phyloP scores from a whole-genome alignment of 2,797 vertebrate species.

The Gallinago nigripennis region DNA sequence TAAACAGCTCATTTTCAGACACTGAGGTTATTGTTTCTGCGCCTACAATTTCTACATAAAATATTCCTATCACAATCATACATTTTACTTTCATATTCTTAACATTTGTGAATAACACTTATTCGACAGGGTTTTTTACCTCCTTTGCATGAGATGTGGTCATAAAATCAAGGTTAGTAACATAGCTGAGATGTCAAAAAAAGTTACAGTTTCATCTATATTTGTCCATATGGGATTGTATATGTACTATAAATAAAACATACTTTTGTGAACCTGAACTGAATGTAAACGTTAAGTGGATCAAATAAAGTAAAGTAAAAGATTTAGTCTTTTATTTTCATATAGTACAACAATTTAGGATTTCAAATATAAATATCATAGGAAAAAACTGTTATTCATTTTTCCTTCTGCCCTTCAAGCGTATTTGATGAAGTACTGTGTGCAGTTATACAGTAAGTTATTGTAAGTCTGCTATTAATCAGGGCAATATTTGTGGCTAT shows the following conservation, averaged over 20 bases:
- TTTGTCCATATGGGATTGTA: slow-evolving; percentile 24
- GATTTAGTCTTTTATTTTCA: slow-evolving; percentile 72
- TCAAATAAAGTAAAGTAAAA: slow-evolving; percentile 43
- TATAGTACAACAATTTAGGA: slow-evolving; percentile 57
- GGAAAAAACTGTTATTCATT: slow-evolving; percentile 10
- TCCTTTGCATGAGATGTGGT: slow-evolving; percentile 58
- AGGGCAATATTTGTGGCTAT: slow-evolving; percentile 69
- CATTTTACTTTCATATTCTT: slow-evolving; percentile 49
- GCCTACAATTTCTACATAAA: slow-evolving; percentile 12
- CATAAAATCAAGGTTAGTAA: slow-evolving; percentile 29
- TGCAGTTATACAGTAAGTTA: slow-evolving; percentile 64
- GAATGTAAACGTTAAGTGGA: slow-evolving; percentile 74
- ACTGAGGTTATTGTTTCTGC: slow-evolving; percentile 20
- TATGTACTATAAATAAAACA: slow-evolving; percentile 40
- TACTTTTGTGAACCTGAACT: slow-evolving; percentile 62
- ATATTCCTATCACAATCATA: background rate
- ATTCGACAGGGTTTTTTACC: slow-evolving; percentile 10
- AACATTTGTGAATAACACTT: slow-evolving; percentile 16
- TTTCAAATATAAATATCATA: slow-evolving; percentile 51
- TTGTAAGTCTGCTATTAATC: slow-evolving; percentile 70
- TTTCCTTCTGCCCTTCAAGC: slow-evolving; percentile 54
- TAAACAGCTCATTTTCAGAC: slow-evolving; percentile 17
- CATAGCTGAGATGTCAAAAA: slow-evolving; percentile 40
- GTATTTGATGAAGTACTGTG: slow-evolving; percentile 53
- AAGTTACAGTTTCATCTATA: slow-evolving; percentile 18